Evolutionary conservation across 2,113 vertebrate genomes (phyloP), one percentile per base, ranked within the genome.

Genomic region (Tapirus terrestris): DNA sequence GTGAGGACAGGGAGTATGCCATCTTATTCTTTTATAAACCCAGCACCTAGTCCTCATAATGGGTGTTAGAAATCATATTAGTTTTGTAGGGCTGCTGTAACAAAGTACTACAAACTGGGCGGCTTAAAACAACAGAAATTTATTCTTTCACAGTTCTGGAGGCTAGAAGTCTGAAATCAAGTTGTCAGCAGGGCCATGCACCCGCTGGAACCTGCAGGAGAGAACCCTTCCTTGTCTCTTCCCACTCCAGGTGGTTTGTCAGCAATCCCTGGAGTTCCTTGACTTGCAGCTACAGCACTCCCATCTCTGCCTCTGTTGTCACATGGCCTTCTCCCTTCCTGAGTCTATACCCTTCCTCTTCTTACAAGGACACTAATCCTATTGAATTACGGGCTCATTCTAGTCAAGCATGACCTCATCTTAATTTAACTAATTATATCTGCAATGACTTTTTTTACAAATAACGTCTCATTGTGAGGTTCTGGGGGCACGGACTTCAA

Each of bases 271-370:
- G n/a, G 4, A 23, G 6, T 31, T 72, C 60, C 16, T 13, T 27
- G 25, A 29, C 11, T 58, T 31, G 23, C 0, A 70, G 36, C 33
- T 60, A 1, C 4, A 20, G 6, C 10, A 10, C 20, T 72, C 72
- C 29, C 14, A 1, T 45, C 17, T 63, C 76, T 80, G 33, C 56
- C 36, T 76, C 43, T 33, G 3, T 27, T 6, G 12, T 43, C 58
- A 72, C 1, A 4, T 6, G 21, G 53, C 1, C 7, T 11, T 45
- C 8, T 31, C 14, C 18, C 5, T 7, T 33, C 48, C 1, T 14
- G 6, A 43, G 43, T 51, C 83, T 29, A 5, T 58, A 43, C 83
- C 61, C 56, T 58, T 85, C 18, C 1, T 67, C 17, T 88, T 27
- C 56, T 17, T 36, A 14, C 3, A 65, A 31, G 31, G 17, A 73